Conservation (phyloP, 2,797 vertebrate species). For the Champsocephalus esox region DNA sequence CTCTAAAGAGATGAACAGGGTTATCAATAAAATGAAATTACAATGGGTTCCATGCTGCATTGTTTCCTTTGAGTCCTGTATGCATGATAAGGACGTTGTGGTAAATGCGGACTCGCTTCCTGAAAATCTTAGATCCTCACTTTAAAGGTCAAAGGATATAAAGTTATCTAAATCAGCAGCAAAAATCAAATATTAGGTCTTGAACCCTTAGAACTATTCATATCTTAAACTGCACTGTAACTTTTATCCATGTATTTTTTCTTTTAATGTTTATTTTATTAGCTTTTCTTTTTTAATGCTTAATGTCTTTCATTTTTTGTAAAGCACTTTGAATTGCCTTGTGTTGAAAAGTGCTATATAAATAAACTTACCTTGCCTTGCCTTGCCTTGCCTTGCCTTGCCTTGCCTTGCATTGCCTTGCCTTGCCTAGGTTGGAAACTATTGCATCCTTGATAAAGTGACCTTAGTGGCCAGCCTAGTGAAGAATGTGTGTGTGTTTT, state of each 20-base stretch:
- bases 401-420: no score
- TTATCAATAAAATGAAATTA: background rate
- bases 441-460: slow-evolving; percentile 21
- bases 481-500: slow-evolving; percentile 7
- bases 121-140: background rate
- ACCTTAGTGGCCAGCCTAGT: background rate
- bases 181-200: background rate
- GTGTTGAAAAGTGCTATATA: no score
- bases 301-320: no score
- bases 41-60: background rate
- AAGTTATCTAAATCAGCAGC: background rate
- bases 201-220: background rate
- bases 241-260: no score
- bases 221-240: no score
- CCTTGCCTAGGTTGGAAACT: background rate
- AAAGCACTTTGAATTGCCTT: no score
- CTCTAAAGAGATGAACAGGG: background rate
- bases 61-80: background rate
- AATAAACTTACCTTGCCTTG: no score
- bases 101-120: background rate
- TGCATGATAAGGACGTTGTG: background rate
- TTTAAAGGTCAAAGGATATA: background rate
- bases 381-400: no score
- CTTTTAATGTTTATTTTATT: no score
- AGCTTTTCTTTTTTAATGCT: no score